Conservation (phyloP, 2,888 invertebrate species). For the Mythimna vitellina region DNA sequence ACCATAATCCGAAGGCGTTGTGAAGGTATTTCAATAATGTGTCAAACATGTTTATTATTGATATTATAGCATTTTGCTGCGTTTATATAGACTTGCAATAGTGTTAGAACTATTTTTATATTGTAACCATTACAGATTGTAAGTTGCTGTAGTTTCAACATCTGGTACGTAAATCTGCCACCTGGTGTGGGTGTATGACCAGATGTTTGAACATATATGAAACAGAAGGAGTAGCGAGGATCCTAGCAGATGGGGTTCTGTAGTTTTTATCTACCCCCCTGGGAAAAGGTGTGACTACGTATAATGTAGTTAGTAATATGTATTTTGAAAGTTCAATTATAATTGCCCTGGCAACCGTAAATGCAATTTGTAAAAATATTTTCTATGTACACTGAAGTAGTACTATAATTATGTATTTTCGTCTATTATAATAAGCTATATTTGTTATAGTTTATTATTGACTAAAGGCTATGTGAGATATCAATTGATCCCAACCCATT, state of each 20-base stretch:
- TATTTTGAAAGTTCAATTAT: neutral
- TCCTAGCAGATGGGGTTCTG: neutral
- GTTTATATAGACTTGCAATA: neutral
- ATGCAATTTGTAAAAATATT: neutral
- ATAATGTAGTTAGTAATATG: neutral
- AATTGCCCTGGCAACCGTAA: neutral
- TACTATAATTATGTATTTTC: constrained; percentile 4
- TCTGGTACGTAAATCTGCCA: neutral
- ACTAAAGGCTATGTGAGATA: constrained; percentile 45
- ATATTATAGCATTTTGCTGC: neutral
- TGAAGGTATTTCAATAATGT: neutral
- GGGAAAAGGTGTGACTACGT: neutral
- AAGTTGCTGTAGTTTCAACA: neutral
- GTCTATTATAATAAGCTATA: constrained; percentile 10
- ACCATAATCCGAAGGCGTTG: neutral
- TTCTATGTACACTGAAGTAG: constrained; percentile 4
- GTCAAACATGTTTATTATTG: constrained; percentile 21
- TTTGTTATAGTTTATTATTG: constrained; percentile 22
- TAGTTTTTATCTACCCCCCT: neutral
- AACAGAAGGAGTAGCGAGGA: neutral
- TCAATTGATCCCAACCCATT: constrained; percentile 25
- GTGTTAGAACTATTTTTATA: neutral
- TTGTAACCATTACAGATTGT: neutral
- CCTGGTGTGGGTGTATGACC: neutral
- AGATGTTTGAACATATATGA: neutral